A percentile compares a stretch with the other conserved stretches of the same genome.
Conservation (phyloP, 2,797 vertebrate species). For the Pogoniulus pusillus region DNA sequence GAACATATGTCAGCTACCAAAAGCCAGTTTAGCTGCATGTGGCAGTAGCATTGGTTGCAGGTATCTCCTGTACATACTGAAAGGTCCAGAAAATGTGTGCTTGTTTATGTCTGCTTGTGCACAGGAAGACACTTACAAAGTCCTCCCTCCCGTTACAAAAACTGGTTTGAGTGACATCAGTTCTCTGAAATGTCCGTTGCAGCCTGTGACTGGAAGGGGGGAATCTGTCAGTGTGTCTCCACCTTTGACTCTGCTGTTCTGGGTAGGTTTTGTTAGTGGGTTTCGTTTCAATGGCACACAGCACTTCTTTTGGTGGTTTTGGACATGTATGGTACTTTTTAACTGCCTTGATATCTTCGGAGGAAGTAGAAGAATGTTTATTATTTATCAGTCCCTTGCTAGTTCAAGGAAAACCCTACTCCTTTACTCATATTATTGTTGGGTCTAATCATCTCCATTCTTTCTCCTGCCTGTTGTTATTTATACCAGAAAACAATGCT, state of each 20-base stretch:
- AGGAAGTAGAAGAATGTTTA: neutral
- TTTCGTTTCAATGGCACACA: neutral
- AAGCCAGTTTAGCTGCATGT: constrained; percentile 33
- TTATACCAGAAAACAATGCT: constrained; percentile 4
- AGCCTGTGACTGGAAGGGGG: neutral
- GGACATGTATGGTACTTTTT: neutral
- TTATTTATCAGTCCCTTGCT: neutral
- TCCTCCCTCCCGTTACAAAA: neutral
- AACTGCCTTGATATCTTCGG: neutral
- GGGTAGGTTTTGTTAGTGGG: neutral
- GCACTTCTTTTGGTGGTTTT: neutral
- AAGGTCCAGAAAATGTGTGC: neutral
- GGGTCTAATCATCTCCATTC: neutral
- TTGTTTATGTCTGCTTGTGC: neutral
- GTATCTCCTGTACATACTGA: neutral
- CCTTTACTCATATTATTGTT: neutral
- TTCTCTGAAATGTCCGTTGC: neutral
- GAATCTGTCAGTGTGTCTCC: neutral
- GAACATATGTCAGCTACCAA: constrained; percentile 51
- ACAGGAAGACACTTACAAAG: fast-evolving
- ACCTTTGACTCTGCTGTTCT: neutral
- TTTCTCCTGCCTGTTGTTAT: neutral
- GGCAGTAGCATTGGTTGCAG: constrained; percentile 33
- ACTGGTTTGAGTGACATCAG: neutral
- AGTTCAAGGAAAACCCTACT: neutral